Percentiles rank a stretch among this genome's conserved stretches.
These are phyloP conservation scores for Piscicola geometra DNA, from an alignment of 2,888 invertebrate species.

Conservation along the genomic window DNA sequence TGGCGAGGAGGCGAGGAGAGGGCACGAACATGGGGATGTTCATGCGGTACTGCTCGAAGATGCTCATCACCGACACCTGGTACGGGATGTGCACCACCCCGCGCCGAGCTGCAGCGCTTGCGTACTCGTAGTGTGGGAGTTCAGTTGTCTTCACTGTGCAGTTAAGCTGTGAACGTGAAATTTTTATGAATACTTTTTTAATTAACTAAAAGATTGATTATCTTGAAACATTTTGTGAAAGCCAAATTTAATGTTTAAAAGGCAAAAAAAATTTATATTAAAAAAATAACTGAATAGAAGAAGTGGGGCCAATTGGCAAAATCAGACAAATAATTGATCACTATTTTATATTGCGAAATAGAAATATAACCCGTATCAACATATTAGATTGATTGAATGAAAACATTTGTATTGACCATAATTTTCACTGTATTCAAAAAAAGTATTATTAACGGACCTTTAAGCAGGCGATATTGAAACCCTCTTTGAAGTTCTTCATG, in stretches of 20 bases:
- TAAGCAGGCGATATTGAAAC: background rate
- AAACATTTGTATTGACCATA: too few species aligned
- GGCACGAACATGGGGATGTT: conserved; percentile 41
- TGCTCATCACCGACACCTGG: conserved; percentile 39
- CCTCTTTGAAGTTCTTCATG: background rate
- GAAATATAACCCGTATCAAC: too few species aligned
- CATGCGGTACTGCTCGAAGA: conserved; percentile 41
- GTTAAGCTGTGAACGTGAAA: conserved; percentile 10
- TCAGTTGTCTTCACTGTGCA: background rate
- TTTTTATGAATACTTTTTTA: too few species aligned
- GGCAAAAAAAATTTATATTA: background rate
- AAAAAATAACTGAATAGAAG: background rate
- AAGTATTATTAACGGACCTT: background rate
- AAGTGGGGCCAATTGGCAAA: background rate
- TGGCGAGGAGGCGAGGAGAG: conserved; percentile 36
- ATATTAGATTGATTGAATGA: too few species aligned
- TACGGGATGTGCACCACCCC: conserved; percentile 40
- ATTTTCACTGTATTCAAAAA: too few species aligned
- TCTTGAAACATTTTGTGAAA: too few species aligned
- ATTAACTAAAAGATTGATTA: too few species aligned
- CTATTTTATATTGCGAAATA: too few species aligned
- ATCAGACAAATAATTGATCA: background rate
- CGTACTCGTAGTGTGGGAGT: conserved; percentile 20
- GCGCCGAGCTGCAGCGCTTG: conserved; percentile 32
- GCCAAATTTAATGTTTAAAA: too few species aligned